Base-by-base conservation (phyloP, 2,797 vertebrate genomes). In the Meriones psammophilus region DNA sequence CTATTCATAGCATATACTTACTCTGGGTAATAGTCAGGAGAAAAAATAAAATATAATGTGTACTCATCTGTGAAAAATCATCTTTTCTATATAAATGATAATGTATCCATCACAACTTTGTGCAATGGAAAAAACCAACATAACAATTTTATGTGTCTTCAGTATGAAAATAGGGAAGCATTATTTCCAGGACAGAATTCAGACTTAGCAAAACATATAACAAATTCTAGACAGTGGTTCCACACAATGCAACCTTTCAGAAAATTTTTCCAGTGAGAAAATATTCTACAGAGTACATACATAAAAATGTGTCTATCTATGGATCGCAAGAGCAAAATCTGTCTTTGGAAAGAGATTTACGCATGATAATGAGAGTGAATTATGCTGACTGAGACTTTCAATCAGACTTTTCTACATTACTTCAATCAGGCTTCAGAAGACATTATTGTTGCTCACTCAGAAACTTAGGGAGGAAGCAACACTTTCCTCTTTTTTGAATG, bases 31-130 rank as follows among this genome's bases (percentile, higher is more conserved):
- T 8, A 90, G 28, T 17, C 7, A 92, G 28, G 33, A 78, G 73
- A 89, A 87, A 50, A 64, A 78, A 91, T 79, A 60, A 77, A 96
- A 93, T 78, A 77, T 71, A 94, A 94, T 92, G n/a, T 90, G 14
- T 28, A 89, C 64, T 94, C 42, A 92, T 85, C 42, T 92, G 3
- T 86, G 90, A 92, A 95, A 50, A 94, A 60, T 89, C 1, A 36
- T 77, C 10, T 91, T 92, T 69, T 92, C 56, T 79, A 83, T 92
- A 90, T 95, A 89, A 96, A 92, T 94, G 73, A 76, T 92, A 94
- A 97, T 96, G 74, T 60, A 84, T 1, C 2, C 5, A 89, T 91
- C 33, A 79, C 5, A 91, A 88, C 0, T 76, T 15, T 90, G 71
- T 77, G 26, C 22, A 94, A 1, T 78, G 50, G 42, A 97, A 92